A percentile compares a stretch with the other conserved stretches of the same genome.
Conservation (phyloP, 2,113 vertebrate genomes). For the Platichthys stellatus region DNA sequence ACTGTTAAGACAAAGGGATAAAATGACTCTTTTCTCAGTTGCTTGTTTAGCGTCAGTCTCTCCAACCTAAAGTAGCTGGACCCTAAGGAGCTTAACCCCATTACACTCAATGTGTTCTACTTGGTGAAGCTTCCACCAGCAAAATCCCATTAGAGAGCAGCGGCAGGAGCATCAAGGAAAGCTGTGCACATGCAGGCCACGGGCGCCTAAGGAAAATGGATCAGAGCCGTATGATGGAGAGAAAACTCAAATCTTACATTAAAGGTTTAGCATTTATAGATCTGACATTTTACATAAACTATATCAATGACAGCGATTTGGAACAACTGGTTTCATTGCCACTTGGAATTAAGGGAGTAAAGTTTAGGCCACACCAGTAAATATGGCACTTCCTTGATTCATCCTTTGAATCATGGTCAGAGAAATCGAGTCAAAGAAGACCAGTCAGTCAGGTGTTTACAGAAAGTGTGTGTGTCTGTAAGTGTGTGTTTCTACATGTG, state of each 20-base stretch:
- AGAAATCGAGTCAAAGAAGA: too few relatives aligned
- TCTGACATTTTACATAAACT: too few relatives aligned
- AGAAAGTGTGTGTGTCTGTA: too few relatives aligned
- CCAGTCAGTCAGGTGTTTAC: too few relatives aligned
- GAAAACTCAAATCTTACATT: not conserved
- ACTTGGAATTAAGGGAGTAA: too few relatives aligned
- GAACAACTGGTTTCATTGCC: too few relatives aligned
- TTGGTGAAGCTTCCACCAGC: slow-evolving; percentile 50
- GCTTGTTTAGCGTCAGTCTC: slow-evolving; percentile 63
- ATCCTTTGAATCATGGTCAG: not conserved
- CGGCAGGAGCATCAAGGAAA: slow-evolving; percentile 15
- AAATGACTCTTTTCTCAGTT: slow-evolving; percentile 62
- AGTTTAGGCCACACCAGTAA: too few relatives aligned
- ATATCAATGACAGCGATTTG: too few relatives aligned
- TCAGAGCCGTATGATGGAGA: not conserved
- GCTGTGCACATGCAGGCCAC: not conserved
- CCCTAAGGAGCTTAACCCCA: slow-evolving; percentile 75
- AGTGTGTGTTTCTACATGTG: too few relatives aligned
- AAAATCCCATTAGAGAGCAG: slow-evolving; percentile 75
- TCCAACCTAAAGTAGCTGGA: slow-evolving; percentile 68
- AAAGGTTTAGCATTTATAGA: too few relatives aligned
- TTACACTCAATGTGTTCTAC: slow-evolving; percentile 60
- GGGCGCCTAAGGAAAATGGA: not conserved
- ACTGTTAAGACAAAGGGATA: slow-evolving; percentile 48
- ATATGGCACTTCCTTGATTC: too few relatives aligned